Conservation (phyloP, 2,113 vertebrate species). For the Protomyctophum bolini region DNA sequence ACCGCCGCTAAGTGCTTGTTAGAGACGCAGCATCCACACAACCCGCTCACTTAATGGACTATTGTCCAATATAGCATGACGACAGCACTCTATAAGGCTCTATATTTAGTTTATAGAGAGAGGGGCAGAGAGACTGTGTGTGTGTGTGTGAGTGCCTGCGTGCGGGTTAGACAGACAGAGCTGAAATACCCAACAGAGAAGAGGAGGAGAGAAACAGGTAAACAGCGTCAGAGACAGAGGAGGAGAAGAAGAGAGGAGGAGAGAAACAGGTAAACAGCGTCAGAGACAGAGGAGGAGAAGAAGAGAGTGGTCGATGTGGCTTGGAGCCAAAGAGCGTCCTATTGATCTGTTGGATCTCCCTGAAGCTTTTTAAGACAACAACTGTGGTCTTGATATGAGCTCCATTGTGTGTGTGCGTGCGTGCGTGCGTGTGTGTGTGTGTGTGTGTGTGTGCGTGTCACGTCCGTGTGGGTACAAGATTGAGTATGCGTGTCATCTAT, state of each 20-base stretch:
- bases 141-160: no score
- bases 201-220: no score
- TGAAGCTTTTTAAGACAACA: constrained; percentile 22
- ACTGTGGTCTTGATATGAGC: constrained; percentile 25
- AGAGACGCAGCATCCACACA: no score
- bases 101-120: no score
- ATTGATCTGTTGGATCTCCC: constrained; percentile 63
- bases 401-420: not conserved
- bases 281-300: not conserved
- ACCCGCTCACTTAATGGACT: no score
- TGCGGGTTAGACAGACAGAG: not conserved
- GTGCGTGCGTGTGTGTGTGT: not conserved
- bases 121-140: no score
- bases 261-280: no score
- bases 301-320: constrained; percentile 37
- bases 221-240: not conserved
- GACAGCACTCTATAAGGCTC: no score
- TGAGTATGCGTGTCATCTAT: no score
- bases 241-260: constrained; percentile 11
- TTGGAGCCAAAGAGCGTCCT: constrained; percentile 50
- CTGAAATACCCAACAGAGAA: not conserved
- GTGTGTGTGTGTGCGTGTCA: not conserved
- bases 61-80: no score
- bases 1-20: no score
- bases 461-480: no score